phyloP scores from a whole-genome alignment of 2,113 vertebrate genomes.

The Callospermophilus lateralis region DNA sequence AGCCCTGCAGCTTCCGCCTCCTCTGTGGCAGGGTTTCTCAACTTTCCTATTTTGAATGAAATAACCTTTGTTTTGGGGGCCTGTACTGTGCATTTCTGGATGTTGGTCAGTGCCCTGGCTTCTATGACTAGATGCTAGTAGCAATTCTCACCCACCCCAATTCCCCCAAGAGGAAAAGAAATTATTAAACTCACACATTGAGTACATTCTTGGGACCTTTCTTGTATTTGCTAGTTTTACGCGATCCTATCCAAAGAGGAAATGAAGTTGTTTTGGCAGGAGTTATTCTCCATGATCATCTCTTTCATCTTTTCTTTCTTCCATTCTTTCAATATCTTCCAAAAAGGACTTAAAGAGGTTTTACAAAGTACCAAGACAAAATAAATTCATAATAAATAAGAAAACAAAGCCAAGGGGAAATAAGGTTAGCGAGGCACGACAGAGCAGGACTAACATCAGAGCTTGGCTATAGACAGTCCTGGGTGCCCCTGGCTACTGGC shows the following conservation, averaged over 20 bases:
- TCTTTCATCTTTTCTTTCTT: background rate
- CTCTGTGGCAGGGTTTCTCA: background rate
- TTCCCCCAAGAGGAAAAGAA: background rate
- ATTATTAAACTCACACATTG: conserved; percentile 19
- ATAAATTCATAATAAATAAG: conserved; percentile 19
- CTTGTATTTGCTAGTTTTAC: background rate
- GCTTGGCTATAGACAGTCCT: background rate
- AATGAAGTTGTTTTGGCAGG: conserved; percentile 3
- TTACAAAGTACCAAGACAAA: conserved; percentile 25
- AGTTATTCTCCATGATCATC: background rate
- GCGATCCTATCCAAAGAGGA: conserved; percentile 8
- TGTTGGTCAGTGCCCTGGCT: background rate
- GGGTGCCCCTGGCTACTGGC: background rate
- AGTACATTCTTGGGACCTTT: conserved; percentile 11
- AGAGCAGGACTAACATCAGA: background rate
- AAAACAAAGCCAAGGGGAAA: conserved; percentile 22
- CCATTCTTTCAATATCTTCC: conserved; percentile 29
- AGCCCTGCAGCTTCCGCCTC: background rate
- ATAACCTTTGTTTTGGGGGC: background rate
- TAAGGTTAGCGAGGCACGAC: background rate
- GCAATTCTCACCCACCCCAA: background rate
- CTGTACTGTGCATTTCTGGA: background rate
- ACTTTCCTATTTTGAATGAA: background rate
- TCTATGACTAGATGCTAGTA: background rate
- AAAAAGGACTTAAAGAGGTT: conserved; percentile 46